These are phyloP conservation scores for Chymomyza caudatula DNA, from an alignment of 2,888 invertebrate species.

Conservation along the genomic window DNA sequence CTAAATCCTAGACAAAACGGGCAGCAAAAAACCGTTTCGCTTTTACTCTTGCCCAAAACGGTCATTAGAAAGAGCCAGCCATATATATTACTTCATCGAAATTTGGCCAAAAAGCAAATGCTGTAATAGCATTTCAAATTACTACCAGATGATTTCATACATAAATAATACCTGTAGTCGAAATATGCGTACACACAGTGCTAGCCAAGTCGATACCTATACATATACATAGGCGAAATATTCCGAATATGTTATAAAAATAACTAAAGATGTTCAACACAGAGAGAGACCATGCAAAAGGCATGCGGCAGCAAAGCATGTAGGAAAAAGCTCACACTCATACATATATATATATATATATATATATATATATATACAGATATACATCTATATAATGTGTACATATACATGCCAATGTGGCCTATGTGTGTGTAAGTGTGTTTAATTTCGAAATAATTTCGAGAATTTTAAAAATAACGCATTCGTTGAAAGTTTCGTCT, in stretches of 20 bases:
- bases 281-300: conserved; percentile 42
- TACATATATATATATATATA: conserved; percentile 31
- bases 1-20: neutral
- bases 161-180: conserved; percentile 55
- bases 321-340: conserved; percentile 9
- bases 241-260: conserved; percentile 69
- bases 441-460: conserved; percentile 68
- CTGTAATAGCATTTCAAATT: conserved; percentile 54
- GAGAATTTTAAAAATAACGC: conserved; percentile 75
- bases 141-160: conserved; percentile 60
- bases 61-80: neutral
- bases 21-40: neutral
- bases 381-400: conserved; percentile 12
- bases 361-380: conserved; percentile 19
- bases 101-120: conserved; percentile 17
- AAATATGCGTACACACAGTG: conserved; percentile 36
- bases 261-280: conserved; percentile 50
- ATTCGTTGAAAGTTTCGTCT: conserved; percentile 60
- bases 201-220: conserved; percentile 5
- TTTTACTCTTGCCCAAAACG: neutral
- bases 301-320: conserved; percentile 39
- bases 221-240: conserved; percentile 52
- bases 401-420: conserved; percentile 16
- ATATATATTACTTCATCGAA: conserved; percentile 12
- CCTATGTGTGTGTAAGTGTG: conserved; percentile 29